Evolutionary conservation across 2,888 invertebrate genomes (phyloP).

Genomic region (Acrobasis suavella): DNA sequence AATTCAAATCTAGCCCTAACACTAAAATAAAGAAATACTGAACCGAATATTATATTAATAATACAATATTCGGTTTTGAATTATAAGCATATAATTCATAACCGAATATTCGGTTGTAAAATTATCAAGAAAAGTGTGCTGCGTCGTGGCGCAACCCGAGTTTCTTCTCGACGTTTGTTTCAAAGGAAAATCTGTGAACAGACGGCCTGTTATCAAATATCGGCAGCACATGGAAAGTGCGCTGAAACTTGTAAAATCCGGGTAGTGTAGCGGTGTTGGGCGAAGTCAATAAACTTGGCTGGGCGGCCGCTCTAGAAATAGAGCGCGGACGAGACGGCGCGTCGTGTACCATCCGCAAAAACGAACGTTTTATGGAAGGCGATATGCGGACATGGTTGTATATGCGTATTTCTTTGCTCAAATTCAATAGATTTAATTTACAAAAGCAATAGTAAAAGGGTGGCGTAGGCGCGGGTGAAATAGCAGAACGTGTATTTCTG

Average conservation of each 20-base stretch:
- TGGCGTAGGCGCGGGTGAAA: no score
- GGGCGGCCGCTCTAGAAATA: constrained; percentile 77
- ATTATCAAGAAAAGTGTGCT: no score
- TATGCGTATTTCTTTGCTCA: neutral
- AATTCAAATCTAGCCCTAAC: no score
- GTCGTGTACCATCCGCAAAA: constrained; percentile 52
- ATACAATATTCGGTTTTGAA: no score
- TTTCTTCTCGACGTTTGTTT: neutral
- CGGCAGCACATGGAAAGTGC: constrained; percentile 35
- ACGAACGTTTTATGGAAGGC: neutral
- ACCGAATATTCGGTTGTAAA: no score
- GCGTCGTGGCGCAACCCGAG: no score
- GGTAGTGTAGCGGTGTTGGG: constrained; percentile 49
- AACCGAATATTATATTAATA: no score
- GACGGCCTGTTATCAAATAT: constrained; percentile 23
- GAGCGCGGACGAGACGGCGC: constrained; percentile 64
- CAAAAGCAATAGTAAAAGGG: no score
- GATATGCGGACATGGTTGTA: neutral
- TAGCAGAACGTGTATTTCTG: no score
- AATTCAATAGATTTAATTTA: no score
- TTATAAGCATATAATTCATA: no score
- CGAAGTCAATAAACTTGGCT: constrained; percentile 78
- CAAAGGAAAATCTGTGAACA: constrained; percentile 1
- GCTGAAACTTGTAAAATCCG: constrained; percentile 57
- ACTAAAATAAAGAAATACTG: no score